phyloP scores from a whole-genome alignment of 2,888 invertebrate species.

The Lydus trimaculatus region DNA sequence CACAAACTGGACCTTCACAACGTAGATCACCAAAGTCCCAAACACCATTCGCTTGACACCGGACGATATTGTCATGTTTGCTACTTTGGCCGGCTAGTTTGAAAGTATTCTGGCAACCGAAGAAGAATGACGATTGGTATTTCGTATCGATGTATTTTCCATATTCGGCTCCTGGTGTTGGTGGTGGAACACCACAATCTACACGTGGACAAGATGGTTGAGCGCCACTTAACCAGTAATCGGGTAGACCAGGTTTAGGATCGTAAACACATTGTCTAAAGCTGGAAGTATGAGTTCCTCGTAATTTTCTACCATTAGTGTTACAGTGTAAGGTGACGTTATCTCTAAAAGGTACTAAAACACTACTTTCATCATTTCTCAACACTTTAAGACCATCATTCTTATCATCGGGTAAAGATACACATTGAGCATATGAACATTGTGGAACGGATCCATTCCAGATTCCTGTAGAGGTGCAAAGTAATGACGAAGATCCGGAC shows the following conservation, averaged over 20 bases:
- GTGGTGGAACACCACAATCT: slow-evolving; percentile 90
- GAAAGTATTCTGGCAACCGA: slow-evolving; percentile 96
- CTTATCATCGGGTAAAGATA: slow-evolving; percentile 87
- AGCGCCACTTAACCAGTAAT: slow-evolving; percentile 89
- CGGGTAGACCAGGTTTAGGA: slow-evolving; percentile 87
- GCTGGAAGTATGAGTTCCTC: slow-evolving; percentile 81
- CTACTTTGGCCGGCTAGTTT: slow-evolving; percentile 92
- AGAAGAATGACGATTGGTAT: slow-evolving; percentile 93
- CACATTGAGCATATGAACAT: slow-evolving; percentile 92
- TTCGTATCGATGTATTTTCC: slow-evolving; percentile 87
- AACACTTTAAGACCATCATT: slow-evolving; percentile 83
- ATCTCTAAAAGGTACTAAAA: slow-evolving; percentile 86
- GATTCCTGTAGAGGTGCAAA: slow-evolving; percentile 87
- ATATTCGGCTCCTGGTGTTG: slow-evolving; percentile 93
- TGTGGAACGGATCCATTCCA: slow-evolving; percentile 96
- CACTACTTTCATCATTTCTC: slow-evolving; percentile 81
- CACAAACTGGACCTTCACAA: slow-evolving; percentile 97
- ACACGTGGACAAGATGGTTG: slow-evolving; percentile 87
- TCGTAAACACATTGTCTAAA: slow-evolving; percentile 97
- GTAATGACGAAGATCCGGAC: slow-evolving; percentile 83
- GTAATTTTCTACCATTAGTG: slow-evolving; percentile 76
- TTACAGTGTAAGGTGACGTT: slow-evolving; percentile 88
- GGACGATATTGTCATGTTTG: slow-evolving; percentile 89
- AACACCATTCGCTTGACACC: slow-evolving; percentile 89
- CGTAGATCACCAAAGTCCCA: slow-evolving; percentile 98